Conservation (phyloP, 2,797 vertebrate genomes). For the Anguilla anguilla region DNA sequence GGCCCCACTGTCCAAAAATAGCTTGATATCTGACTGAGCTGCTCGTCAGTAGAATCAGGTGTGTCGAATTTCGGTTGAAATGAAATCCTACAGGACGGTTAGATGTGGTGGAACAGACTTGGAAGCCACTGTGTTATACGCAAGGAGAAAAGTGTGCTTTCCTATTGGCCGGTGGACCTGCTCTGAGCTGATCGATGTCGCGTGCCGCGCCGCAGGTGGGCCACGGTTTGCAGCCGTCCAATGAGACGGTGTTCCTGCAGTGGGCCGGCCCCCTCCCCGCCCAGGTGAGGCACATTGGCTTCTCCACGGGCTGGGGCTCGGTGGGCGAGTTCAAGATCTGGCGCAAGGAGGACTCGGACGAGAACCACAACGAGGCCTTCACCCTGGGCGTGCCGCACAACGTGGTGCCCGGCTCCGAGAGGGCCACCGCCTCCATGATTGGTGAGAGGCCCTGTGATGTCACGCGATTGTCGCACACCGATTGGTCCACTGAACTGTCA, state of each 20-base stretch:
- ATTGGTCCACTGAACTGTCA: background rate
- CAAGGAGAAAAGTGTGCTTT: background rate
- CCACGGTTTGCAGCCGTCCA: slow-evolving; percentile 80
- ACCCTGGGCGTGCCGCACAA: slow-evolving; percentile 90
- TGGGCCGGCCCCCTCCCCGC: slow-evolving; percentile 76
- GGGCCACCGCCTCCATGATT: slow-evolving; percentile 87
- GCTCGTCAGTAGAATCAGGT: no score
- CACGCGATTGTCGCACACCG: background rate
- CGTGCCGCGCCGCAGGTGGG: slow-evolving; percentile 77
- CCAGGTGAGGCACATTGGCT: slow-evolving; percentile 88
- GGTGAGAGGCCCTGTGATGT: slow-evolving; percentile 66
- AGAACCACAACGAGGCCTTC: slow-evolving; percentile 95
- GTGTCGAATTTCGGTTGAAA: no score
- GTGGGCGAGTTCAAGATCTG: slow-evolving; percentile 94
- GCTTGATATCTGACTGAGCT: no score
- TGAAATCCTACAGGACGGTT: no score
- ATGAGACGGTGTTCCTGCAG: slow-evolving; percentile 82
- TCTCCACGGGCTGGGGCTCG: slow-evolving; percentile 95
- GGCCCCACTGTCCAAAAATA: no score
- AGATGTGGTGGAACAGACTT: no score
- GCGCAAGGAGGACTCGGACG: slow-evolving; percentile 90
- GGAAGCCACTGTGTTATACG: background rate
- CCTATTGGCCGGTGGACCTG: background rate
- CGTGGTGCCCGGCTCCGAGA: slow-evolving; percentile 89
- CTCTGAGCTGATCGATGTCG: slow-evolving; percentile 31